These are phyloP conservation scores for Erebia epiphron DNA, from an alignment of 2,888 invertebrate genomes.

Conservation along the genomic window DNA sequence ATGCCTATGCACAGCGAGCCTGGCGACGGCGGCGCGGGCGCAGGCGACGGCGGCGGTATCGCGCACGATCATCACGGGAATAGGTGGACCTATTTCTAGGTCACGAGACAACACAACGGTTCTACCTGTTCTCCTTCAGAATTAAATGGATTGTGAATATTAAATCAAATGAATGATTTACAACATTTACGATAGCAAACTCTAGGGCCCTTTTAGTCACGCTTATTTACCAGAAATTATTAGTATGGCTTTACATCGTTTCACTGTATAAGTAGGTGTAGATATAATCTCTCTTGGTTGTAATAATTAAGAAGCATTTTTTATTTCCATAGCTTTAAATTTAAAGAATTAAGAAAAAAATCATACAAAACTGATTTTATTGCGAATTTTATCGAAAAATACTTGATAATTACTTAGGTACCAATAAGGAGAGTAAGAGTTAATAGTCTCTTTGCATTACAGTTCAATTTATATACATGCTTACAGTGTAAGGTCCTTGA, in stretches of 20 bases:
- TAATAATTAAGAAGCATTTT: not conserved
- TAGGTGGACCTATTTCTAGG: constrained; percentile 56
- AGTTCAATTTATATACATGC: no score
- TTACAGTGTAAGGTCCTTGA: no score
- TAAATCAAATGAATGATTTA: constrained; percentile 26
- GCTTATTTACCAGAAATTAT: no score
- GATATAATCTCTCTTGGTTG: not conserved
- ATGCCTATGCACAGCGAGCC: constrained; percentile 5
- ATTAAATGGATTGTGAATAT: constrained; percentile 37
- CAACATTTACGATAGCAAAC: not conserved
- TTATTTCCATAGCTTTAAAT: no score
- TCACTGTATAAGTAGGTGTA: not conserved
- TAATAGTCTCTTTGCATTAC: no score
- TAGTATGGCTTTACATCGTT: not conserved
- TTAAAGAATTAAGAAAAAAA: no score
- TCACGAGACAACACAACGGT: constrained; percentile 68
- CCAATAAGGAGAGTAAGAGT: no score
- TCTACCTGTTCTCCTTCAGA: constrained; percentile 43
- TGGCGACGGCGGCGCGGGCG: constrained; percentile 22
- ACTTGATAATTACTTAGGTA: no score
- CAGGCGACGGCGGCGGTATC: constrained; percentile 43
- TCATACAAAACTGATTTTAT: no score
- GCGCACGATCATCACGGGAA: constrained; percentile 60
- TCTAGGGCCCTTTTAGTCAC: not conserved
- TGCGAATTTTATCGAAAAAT: no score